Conservation (phyloP, 1,140 invertebrate species). For the Drosophila pectinifera region DNA sequence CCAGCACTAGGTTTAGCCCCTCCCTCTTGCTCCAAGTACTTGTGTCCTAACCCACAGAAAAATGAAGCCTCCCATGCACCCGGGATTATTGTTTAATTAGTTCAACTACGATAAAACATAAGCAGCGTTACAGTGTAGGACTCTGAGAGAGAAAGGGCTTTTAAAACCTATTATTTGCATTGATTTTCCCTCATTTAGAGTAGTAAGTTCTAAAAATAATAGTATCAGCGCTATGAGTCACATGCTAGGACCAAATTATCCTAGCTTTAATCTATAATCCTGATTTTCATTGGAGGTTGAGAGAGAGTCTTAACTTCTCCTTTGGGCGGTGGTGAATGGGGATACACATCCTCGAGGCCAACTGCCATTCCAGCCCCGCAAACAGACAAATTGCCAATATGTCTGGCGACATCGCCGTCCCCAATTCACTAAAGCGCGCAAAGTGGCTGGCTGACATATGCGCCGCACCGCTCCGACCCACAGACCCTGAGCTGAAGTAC, state of each 20-base stretch:
- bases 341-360: slow-evolving; percentile 19
- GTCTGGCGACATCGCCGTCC: slow-evolving; percentile 56
- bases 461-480: slow-evolving; percentile 6
- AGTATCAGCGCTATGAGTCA: background rate
- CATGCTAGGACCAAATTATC: background rate
- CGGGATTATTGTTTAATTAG: too few species aligned
- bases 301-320: background rate
- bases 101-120: background rate
- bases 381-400: slow-evolving; percentile 63
- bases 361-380: slow-evolving; percentile 20
- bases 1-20: background rate
- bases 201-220: too few species aligned
- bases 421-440: slow-evolving; percentile 17
- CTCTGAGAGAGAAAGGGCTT: background rate
- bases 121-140: background rate
- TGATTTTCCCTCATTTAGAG: background rate
- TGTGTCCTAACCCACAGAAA: background rate
- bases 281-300: too few species aligned
- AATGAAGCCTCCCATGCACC: background rate
- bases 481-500: slow-evolving; percentile 11
- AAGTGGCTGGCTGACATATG: slow-evolving; percentile 53
- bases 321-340: slow-evolving; percentile 1
- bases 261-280: background rate
- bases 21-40: background rate
- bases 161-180: background rate